Conservation (phyloP, 2,888 invertebrate species). For the Luperina testacea region DNA sequence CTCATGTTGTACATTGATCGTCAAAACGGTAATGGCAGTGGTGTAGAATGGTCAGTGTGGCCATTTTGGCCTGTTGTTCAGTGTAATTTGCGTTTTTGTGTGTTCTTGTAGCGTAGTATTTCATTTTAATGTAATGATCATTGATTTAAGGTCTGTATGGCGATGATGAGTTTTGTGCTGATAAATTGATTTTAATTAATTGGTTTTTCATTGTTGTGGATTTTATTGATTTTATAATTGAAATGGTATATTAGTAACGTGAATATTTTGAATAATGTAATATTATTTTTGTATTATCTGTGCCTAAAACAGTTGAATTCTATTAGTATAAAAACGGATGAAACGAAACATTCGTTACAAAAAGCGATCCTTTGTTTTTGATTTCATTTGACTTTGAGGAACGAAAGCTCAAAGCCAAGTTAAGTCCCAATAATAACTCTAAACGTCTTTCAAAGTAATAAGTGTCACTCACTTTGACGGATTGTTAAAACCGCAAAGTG, state of each 20-base stretch:
- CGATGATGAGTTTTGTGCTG: slow-evolving; percentile 17
- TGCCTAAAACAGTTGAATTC: background rate
- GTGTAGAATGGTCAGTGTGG: slow-evolving; percentile 30
- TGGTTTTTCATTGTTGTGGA: background rate
- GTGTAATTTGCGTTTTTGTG: slow-evolving; percentile 53
- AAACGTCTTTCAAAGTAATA: background rate
- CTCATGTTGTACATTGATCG: slow-evolving; percentile 50
- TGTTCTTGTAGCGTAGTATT: slow-evolving; percentile 23
- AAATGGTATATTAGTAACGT: background rate
- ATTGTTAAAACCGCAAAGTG: slow-evolving; percentile 6
- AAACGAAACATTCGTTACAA: background rate
- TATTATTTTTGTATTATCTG: background rate
- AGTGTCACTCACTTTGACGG: slow-evolving; percentile 5
- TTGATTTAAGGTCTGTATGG: slow-evolving; percentile 36
- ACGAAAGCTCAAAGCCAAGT: background rate
- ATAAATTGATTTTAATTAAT: slow-evolving; percentile 17
- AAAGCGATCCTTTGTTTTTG: background rate
- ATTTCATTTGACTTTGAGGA: background rate
- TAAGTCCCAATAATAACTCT: background rate
- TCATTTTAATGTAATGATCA: slow-evolving; percentile 33
- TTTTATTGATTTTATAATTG: background rate
- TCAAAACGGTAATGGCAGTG: slow-evolving; percentile 45
- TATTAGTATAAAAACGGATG: background rate
- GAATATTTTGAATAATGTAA: background rate
- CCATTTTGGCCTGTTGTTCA: slow-evolving; percentile 30